Evolutionary conservation across 2,113 vertebrate genomes (phyloP), one percentile per base, ranked within the genome.

Genomic region (Turnix velox): DNA sequence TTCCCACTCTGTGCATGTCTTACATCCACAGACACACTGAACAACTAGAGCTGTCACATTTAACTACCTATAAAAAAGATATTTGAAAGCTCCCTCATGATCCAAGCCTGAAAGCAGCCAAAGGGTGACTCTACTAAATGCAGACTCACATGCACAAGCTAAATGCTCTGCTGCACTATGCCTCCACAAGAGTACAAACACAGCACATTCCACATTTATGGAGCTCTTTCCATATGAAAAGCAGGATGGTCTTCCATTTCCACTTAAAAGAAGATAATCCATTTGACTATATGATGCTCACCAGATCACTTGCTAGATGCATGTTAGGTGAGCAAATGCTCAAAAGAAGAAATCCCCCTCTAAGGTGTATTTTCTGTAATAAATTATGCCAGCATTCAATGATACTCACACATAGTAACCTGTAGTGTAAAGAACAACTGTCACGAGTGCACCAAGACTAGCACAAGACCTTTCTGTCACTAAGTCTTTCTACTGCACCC

Each of bases 31-130:
- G 59, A 69, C 63, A 82, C 67, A 62, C 42, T 46, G 51, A 88
- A 88, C 59, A 87, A 46, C 18, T 57, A 71, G 27, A 46, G n/a
- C 31, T 76, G 27, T 63, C 49, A 30, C 76, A 58, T 85, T 73
- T 85, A 88, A 58, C 49, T 63, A 37, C 67, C 65, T 77, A 37
- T 65, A 39, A 76, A 85, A 84, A 79, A 57, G 0, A 76, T 58
- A 14, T 87, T 90, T 85, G 62, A 88, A 76, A 83, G 39, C 42
- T 91, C 67, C 37, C 28, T 54, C 54, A 63, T 51, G 58, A 87
- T 73, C 62, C 63, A 73, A 87, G n/a, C 33, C 58, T 58, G 23
- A 76, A 83, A 76, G 61, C 18, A 72, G 67, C 67, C 77, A 65
- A 58, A 85, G 42, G 46, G 58, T 69, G 75, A 77, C 54, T 46